Base-by-base conservation (phyloP, 2,888 invertebrate genomes). In the Theretra japonica region DNA sequence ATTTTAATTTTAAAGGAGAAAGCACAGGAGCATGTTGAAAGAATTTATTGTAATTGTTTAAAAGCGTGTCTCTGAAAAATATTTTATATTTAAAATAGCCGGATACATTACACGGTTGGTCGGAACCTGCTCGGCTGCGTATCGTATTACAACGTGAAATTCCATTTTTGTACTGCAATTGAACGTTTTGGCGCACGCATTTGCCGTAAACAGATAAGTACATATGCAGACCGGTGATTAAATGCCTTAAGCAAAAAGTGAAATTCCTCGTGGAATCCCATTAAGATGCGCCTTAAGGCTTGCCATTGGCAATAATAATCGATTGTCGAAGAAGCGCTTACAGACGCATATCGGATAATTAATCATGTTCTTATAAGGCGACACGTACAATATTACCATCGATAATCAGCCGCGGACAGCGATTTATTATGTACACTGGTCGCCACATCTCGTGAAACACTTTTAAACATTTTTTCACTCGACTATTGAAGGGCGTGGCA, bases 321-420 rank as follows among this genome's bases (percentile, higher is more conserved):
- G 85, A 85, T 85, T 85, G 85, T 80, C 77, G 83, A 86, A 85
- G 85, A 87, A 83, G 83, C 82, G 76, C 78, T 75, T 76, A 77
- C 85, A 76, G 79, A 80, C 78, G 82, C 80, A 85, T 88, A 90
- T 90, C 87, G 73, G 75, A 82, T 86, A 85, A 91, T 92, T 91
- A 90, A 90, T 90, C 90, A 86, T 79, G 74, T 69, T 82, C 90
- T 78, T 90, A 85, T 88, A 91, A 79, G 90, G 90, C 58, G 30
- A 50, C 72, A 69, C 71, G 74, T 80, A 56, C 53, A 56, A 23
- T 87, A 88, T 87, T 83, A 83, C 82, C 80, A 82, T 82, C 83
- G 76, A 78, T 88, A 89, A 89, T 89, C 86, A 87, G 84, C 78
- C 80, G 84, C 76, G 74, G 83, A 84, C 85, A 82, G 75, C 83